These are phyloP conservation scores for Psettodes erumei DNA, from an alignment of 2,113 vertebrate species.

Conservation along the genomic window DNA sequence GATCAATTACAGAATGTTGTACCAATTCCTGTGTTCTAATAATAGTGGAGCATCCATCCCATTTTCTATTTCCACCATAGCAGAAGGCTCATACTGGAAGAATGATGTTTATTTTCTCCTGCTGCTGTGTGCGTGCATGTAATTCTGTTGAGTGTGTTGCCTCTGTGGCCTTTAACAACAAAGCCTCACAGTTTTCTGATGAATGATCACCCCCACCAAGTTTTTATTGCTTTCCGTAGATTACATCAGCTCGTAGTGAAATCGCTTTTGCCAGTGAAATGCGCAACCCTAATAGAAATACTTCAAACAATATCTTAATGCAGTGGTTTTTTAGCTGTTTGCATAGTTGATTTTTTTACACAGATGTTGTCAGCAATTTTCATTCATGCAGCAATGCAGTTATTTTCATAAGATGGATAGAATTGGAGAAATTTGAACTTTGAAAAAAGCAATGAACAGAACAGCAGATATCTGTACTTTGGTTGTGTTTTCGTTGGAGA, in stretches of 20 bases:
- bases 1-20: slow-evolving; percentile 10
- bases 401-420: too few relatives aligned
- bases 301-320: slow-evolving; percentile 57
- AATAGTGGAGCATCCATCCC: slow-evolving; percentile 20
- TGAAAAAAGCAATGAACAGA: not conserved
- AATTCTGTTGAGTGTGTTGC: slow-evolving; percentile 42
- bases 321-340: slow-evolving; percentile 45
- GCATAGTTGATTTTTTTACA: slow-evolving; percentile 25
- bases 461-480: not conserved
- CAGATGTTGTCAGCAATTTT: slow-evolving; percentile 39
- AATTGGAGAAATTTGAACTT: slow-evolving; percentile 9
- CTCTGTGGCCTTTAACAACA: slow-evolving; percentile 56
- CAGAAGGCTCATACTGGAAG: slow-evolving; percentile 10
- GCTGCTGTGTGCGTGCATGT: not conserved
- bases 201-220: slow-evolving; percentile 64
- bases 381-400: slow-evolving; percentile 9
- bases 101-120: not conserved
- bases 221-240: slow-evolving; percentile 77
- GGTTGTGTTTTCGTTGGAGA: not conserved
- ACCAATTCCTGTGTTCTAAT: slow-evolving; percentile 6
- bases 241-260: slow-evolving; percentile 68
- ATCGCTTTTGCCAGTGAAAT: slow-evolving; percentile 53
- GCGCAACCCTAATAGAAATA: slow-evolving; percentile 67
- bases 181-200: slow-evolving; percentile 58
- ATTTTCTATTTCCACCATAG: not conserved